Percentiles rank a stretch among this genome's conserved stretches.
Evolutionary conservation across 2,113 vertebrate genomes (phyloP).

Genomic region (Mohoua ochrocephala): DNA sequence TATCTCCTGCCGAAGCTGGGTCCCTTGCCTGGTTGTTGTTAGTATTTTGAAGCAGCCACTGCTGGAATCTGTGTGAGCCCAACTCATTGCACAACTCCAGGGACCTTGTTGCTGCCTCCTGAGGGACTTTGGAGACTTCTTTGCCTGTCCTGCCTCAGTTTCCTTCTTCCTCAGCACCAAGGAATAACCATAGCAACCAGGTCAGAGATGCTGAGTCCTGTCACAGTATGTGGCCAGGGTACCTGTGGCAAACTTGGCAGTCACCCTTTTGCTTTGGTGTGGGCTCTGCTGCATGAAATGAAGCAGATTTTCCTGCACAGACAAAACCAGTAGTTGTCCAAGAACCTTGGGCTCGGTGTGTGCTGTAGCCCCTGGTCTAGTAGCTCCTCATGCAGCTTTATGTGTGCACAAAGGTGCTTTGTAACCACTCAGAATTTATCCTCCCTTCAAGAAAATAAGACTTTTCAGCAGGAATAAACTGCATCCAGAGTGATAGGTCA

Average conservation of each 20-base stretch:
- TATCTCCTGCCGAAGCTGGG: background rate
- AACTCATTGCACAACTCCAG: background rate
- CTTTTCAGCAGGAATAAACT: background rate
- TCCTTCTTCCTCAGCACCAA: background rate
- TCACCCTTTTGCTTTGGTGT: background rate
- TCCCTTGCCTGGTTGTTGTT: background rate
- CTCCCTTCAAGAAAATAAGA: background rate
- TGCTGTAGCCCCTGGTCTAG: background rate
- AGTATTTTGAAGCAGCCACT: background rate
- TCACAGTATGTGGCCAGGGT: fast-evolving
- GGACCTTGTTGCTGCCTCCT: background rate
- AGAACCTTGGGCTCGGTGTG: too few species aligned
- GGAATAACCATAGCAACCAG: background rate
- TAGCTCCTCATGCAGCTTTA: background rate
- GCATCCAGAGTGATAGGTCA: background rate
- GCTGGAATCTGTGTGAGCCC: background rate
- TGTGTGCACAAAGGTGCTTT: background rate
- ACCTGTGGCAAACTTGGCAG: background rate
- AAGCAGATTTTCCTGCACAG: background rate
- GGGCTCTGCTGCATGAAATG: background rate
- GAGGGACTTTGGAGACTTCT: background rate
- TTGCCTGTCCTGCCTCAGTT: background rate
- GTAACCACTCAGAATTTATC: background rate
- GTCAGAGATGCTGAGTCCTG: background rate
- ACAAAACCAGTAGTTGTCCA: background rate